Base-by-base conservation (phyloP, 2,888 invertebrate genomes). In the Agonopterix arenella region DNA sequence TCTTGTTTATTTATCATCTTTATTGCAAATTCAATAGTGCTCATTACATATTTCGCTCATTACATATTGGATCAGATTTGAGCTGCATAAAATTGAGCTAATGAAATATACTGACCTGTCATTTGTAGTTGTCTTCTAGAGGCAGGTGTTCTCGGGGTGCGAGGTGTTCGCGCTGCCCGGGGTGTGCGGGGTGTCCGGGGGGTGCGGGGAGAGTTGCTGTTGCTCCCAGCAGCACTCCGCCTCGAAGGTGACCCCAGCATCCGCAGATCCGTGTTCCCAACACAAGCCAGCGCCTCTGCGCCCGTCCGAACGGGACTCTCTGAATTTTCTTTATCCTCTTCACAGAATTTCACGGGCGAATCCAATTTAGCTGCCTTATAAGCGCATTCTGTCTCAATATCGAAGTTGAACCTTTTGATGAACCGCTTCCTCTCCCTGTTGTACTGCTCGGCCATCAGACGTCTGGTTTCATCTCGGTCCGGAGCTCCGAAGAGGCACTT, bases 401-500 rank as follows among this genome's bases (percentile, higher is more conserved):
- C 91, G 49, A 92, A 90, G 61, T 92, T 92, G 72, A 92, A 93
- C 60, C 91, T 80, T 53, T 85, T 84, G 49, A 90, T 88, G 64
- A 93, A 92, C 49, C 91, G 84, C 60, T 90, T 88, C 61, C 91
- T 80, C 55, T 92, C 92, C 52, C 85, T 76, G 41, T 89, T 83
- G 51, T 91, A 85, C 55, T 92, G 91, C 52, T 93, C 92, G 38
- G 91, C 89, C 57, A 92, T 81, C 60, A 93, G 70, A 40, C 90
- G 84, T 48, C 80, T 86, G 4, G 92, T 92, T 49, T 92, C 92
- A 28, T 90, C 89, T 4, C 90, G 73, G 61, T 91, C 90, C 9
- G 92, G 90, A 1, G 86, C 84, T 8, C 93, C 93, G 61, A 93
- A 93, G 2, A 93, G 72, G 64, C 93, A 93, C 67, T 89, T 90